Evolutionary conservation across 2,888 invertebrate genomes (phyloP).

Genomic region (Himalopsyche tibetana): DNA sequence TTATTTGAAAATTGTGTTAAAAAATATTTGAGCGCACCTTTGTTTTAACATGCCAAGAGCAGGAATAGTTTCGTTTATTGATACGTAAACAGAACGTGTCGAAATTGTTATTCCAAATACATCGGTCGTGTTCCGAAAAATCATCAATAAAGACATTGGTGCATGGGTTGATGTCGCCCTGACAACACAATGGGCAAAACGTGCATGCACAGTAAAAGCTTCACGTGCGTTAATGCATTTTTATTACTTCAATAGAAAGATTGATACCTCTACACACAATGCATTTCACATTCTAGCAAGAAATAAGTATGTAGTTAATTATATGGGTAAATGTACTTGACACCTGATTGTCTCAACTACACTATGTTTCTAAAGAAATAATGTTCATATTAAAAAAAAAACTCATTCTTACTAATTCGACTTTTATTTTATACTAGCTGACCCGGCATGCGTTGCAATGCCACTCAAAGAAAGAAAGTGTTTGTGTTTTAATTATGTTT

Average conservation of each 20-base stretch:
- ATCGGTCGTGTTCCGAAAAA: background rate
- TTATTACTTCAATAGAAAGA: conserved; percentile 19
- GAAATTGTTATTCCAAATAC: background rate
- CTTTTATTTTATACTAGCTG: no score
- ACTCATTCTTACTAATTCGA: no score
- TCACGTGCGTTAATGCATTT: background rate
- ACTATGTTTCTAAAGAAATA: no score
- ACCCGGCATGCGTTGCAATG: no score
- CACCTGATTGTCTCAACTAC: background rate
- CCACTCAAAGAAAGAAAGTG: no score
- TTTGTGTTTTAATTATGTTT: no score
- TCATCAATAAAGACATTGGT: conserved; percentile 20
- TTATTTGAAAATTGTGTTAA: no score
- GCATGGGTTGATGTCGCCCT: background rate
- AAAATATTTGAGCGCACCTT: no score
- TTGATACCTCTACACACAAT: conserved; percentile 14
- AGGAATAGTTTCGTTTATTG: no score
- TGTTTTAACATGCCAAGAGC: no score
- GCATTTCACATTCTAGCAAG: background rate
- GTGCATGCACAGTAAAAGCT: background rate
- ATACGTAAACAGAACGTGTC: background rate
- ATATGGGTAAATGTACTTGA: background rate
- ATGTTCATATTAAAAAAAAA: no score
- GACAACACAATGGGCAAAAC: conserved; percentile 1
- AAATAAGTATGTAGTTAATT: background rate